phyloP scores from a whole-genome alignment of 1,140 invertebrate species.

The Pseudomyrmex gracilis region DNA sequence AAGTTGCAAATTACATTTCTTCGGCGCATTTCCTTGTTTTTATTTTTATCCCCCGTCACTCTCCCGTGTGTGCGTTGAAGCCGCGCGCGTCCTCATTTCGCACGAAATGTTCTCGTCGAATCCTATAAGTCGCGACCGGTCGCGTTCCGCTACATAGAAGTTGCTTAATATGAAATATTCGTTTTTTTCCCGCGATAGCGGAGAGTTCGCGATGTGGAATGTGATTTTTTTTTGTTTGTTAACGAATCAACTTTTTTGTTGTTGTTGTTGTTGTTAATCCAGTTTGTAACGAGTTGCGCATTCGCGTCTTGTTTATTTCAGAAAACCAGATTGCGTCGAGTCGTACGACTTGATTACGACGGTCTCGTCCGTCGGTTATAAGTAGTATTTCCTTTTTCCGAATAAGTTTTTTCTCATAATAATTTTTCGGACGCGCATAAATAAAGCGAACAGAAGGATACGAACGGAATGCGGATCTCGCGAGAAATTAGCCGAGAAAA shows the following conservation, averaged over 20 bases:
- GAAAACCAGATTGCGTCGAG: constrained; percentile 4
- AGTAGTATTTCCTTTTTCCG: no score
- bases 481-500: no score
- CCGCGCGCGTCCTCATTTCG: not conserved
- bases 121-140: constrained; percentile 17
- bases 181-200: not conserved
- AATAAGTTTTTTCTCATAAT: not conserved
- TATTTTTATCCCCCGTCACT: not conserved
- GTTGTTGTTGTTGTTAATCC: no score
- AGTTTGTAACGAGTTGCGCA: not conserved
- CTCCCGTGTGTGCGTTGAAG: not conserved
- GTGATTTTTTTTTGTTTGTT: not conserved
- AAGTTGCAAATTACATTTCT: constrained; percentile 1
- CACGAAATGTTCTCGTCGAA: not conserved
- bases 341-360: not conserved
- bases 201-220: not conserved
- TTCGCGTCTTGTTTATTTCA: not conserved
- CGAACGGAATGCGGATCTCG: no score
- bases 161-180: not conserved
- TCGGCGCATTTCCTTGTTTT: not conserved
- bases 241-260: no score
- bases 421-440: no score
- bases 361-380: not conserved
- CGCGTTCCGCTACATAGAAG: constrained; percentile 16
- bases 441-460: no score